Base-by-base conservation (phyloP, 1,140 invertebrate genomes). In the Amyelois transitella region DNA sequence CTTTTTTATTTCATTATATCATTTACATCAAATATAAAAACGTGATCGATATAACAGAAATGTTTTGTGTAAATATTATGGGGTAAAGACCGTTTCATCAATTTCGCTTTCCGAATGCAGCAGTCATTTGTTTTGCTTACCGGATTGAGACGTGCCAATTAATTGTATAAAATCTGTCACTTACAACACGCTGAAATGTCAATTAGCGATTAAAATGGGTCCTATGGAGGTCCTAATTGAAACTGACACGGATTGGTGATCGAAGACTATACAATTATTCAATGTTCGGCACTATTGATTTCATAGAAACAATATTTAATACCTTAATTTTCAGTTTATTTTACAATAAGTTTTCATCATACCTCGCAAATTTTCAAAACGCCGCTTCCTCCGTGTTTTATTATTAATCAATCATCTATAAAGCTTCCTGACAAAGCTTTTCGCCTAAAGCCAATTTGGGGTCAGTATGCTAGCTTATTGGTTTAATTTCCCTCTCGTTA, bases 191-290 rank as follows among this genome's bases (percentile, higher is more conserved):
- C 67, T 68, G 58, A 73, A 76, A 77, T 72, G 71, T 73, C 72
- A 81, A 81, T 75, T 81, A 75, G 65, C 70, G 72, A 72, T 75
- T 77, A 70, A 80, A 80, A 75, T 51, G 53, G 53, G 63, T 60
- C 60, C 32, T 14, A 38, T 61, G 66, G 62, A 47, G 67, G 63
- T 38, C 32, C 5, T 71, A 72, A 77, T 75, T 72, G 62, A 71
- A 72, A 51, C 62, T 59, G 72, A 72, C 69, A 53, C 60, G 60
- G 70, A 79, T 73, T 79, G 72, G 75, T 77, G 66, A 64, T 62
- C 60, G 61, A 53, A 67, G 62, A 68, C 65, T 72, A 68, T 61
- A 65, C 64, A 81, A 76, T 81, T 75, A 76, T 83, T 80, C 74
- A 67, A 72, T 72, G 12, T 38, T 14, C 32, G 17, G 5, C 17